These are phyloP conservation scores for Hydractinia symbiolongicarpus DNA, from an alignment of 30 jellyfish, hydroid and myxozoan species.

Conservation along the genomic window DNA sequence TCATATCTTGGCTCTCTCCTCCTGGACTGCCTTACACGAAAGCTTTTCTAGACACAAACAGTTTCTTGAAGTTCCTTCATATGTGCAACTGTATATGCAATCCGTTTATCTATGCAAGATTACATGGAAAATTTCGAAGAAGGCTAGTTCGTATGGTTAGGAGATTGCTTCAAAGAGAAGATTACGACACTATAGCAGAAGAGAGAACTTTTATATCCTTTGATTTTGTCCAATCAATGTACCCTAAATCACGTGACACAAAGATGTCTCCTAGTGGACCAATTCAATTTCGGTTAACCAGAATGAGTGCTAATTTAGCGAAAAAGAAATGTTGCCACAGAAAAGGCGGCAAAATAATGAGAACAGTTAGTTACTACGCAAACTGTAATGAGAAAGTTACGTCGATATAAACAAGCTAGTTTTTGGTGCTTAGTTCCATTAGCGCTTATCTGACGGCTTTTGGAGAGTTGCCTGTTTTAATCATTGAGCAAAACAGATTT, in stretches of 20 bases:
- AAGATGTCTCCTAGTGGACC: neutral
- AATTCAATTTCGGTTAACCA: conserved; percentile 1
- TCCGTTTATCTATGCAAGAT: conserved; percentile 54
- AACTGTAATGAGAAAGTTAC: too few relatives aligned
- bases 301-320: neutral
- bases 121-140: conserved; percentile 30
- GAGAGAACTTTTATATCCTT: neutral
- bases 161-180: neutral
- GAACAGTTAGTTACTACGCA: too few relatives aligned
- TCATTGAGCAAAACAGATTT: too few relatives aligned
- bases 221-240: neutral
- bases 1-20: conserved; percentile 43
- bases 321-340: too few relatives aligned
- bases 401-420: too few relatives aligned
- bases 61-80: conserved; percentile 52
- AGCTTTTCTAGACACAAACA: conserved; percentile 30
- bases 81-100: conserved; percentile 58
- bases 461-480: too few relatives aligned
- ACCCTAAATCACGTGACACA: neutral
- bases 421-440: too few relatives aligned
- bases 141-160: neutral
- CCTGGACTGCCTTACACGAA: conserved; percentile 29
- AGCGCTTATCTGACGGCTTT: too few relatives aligned
- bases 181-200: neutral
- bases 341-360: too few relatives aligned